Conservation (phyloP, 1,140 invertebrate species). For the Epicauta chinensis region DNA sequence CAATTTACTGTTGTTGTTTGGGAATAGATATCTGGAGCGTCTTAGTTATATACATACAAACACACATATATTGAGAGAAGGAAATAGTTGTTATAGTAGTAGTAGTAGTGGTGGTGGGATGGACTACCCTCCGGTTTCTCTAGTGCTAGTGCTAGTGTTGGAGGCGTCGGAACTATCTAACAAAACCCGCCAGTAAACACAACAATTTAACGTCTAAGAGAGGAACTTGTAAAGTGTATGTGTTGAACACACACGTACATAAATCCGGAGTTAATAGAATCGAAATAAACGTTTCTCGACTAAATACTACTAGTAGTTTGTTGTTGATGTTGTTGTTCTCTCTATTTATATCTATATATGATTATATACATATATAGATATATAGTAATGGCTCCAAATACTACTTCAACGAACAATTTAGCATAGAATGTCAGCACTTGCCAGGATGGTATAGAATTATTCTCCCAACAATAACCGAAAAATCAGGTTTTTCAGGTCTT, state of each 20-base stretch:
- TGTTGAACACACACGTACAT: constrained; percentile 30
- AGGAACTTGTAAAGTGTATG: constrained; percentile 29
- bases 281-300: constrained; percentile 11
- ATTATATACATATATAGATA: no score
- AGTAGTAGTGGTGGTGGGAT: not conserved
- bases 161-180: constrained; percentile 2
- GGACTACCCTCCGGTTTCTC: not conserved
- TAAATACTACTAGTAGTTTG: no score
- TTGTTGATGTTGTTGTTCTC: no score
- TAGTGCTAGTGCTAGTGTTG: not conserved
- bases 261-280: constrained; percentile 37
- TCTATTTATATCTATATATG: no score
- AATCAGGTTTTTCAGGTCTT: no score
- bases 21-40: constrained; percentile 24
- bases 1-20: constrained; percentile 19
- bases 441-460: no score
- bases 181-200: constrained; percentile 13
- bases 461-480: no score
- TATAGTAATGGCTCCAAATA: no score
- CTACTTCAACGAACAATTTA: no score
- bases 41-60: constrained; percentile 8
- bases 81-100: not conserved
- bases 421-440: no score
- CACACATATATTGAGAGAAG: not conserved
- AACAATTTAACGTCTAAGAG: constrained; percentile 24